Percentiles rank a stretch among this genome's conserved stretches.
Evolutionary conservation across 2,113 vertebrate species (phyloP).

Genomic region (Heliornis fulica): DNA sequence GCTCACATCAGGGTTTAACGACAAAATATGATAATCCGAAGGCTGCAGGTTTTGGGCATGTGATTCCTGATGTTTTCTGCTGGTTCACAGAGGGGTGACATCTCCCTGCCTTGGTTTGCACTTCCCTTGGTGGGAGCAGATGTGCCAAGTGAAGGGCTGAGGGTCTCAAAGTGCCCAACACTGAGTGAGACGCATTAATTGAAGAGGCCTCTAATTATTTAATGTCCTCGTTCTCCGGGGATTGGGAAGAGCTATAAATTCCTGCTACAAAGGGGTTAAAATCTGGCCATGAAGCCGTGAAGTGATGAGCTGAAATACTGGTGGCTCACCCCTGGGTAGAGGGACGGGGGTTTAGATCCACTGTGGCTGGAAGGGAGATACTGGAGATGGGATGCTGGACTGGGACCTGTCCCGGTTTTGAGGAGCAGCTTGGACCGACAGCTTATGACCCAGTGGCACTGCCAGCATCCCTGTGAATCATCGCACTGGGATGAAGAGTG

Average conservation of each 20-base stretch:
- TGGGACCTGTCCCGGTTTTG: rapidly evolving
- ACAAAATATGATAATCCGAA: neutral
- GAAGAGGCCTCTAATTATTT: neutral
- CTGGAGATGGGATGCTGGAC: rapidly evolving
- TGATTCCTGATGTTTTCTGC: neutral
- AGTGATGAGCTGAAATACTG: too few species aligned
- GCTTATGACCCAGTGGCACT: rapidly evolving
- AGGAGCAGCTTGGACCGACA: neutral
- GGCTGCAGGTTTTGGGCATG: neutral
- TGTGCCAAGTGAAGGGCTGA: neutral
- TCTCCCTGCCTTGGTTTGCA: neutral
- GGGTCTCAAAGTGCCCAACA: rapidly evolving
- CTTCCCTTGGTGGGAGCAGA: neutral
- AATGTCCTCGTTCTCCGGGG: neutral
- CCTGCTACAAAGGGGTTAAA: neutral
- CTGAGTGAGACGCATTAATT: neutral
- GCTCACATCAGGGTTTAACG: neutral
- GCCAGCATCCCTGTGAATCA: neutral
- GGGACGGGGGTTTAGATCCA: rapidly evolving
- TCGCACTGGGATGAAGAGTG: neutral
- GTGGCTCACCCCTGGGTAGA: rapidly evolving
- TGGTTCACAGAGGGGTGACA: neutral
- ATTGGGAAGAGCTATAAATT: neutral
- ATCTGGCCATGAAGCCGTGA: rapidly evolving
- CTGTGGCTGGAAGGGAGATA: neutral